Conservation (phyloP, 2,113 vertebrate genomes). For the Passer domesticus region DNA sequence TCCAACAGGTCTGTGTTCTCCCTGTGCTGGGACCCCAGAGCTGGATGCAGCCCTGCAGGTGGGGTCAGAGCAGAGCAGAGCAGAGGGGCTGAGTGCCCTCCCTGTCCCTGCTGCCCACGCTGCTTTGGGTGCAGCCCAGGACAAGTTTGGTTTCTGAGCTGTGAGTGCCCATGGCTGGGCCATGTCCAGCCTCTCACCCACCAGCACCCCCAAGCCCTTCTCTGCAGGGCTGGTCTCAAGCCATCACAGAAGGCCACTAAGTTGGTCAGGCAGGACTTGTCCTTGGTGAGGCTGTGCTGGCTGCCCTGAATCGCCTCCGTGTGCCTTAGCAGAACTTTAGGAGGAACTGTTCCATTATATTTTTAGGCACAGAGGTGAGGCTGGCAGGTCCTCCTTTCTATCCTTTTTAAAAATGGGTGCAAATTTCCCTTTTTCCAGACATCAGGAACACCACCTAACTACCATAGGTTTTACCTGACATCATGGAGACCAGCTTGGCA, state of each 20-base stretch:
- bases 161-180: background rate
- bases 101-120: background rate
- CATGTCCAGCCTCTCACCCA: background rate
- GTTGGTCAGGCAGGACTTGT: background rate
- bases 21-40: background rate
- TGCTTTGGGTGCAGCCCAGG: background rate
- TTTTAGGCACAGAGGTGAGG: background rate
- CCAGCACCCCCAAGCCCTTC: background rate
- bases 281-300: background rate
- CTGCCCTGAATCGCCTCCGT: background rate
- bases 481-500: background rate
- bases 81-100: background rate
- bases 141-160: background rate
- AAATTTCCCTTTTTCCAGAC: background rate
- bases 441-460: background rate
- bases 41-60: background rate
- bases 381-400: background rate
- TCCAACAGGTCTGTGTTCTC: background rate
- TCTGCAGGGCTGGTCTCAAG: fast-evolving
- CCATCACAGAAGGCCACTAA: background rate
- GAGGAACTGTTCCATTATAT: background rate
- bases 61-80: background rate
- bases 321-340: background rate
- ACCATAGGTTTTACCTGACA: background rate
- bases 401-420: background rate